Evolutionary conservation across 2,797 vertebrate species (phyloP).

Genomic region (Chromis chromis): DNA sequence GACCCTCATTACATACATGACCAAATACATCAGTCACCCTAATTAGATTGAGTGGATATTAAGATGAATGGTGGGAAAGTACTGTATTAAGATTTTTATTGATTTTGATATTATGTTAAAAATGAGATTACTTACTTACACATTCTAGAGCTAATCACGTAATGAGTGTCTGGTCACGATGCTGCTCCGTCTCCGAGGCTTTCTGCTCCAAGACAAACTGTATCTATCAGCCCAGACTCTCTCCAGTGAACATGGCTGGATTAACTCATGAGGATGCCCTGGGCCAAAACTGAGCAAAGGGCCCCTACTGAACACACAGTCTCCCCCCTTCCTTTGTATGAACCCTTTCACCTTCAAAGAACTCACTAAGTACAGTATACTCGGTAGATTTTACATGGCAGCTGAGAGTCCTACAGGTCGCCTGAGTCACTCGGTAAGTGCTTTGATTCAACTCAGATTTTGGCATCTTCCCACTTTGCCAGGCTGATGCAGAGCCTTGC

Average conservation of each 20-base stretch:
- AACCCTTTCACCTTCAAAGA: conserved; percentile 48
- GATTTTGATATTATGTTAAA: conserved; percentile 50
- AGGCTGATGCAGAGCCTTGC: neutral
- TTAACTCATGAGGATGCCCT: conserved; percentile 12
- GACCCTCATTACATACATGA: conserved; percentile 50
- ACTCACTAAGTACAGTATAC: neutral
- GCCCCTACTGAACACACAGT: conserved; percentile 1
- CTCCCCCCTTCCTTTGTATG: neutral
- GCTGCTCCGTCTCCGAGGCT: conserved; percentile 11
- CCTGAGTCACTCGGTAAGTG: neutral
- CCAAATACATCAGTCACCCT: conserved; percentile 52
- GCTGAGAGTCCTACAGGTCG: neutral
- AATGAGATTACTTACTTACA: conserved; percentile 50
- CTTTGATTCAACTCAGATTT: neutral
- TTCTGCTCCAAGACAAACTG: neutral
- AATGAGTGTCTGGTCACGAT: conserved; percentile 31
- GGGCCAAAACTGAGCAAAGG: conserved; percentile 7
- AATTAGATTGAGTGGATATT: conserved; percentile 52
- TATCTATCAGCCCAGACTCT: conserved; percentile 42
- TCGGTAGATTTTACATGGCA: neutral
- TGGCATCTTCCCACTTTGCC: neutral
- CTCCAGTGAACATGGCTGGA: conserved; percentile 18
- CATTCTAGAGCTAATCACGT: conserved; percentile 33
- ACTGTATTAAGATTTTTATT: conserved; percentile 48
- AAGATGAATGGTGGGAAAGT: conserved; percentile 55